These are phyloP conservation scores for Pherbina coryleti DNA, from an alignment of 2,888 invertebrate genomes.

Conservation along the genomic window DNA sequence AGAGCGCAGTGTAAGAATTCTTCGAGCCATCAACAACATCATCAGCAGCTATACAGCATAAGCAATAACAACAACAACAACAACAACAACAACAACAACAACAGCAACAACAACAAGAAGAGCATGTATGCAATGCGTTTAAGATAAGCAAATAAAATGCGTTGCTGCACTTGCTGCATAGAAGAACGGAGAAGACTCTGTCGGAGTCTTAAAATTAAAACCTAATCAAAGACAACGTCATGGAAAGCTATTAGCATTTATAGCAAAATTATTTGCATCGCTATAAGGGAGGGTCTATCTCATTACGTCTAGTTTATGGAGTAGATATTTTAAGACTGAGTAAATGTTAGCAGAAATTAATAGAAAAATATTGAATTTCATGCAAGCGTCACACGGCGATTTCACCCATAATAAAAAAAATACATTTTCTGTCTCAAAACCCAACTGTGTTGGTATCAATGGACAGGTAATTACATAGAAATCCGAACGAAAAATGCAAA, in stretches of 20 bases:
- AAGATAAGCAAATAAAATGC: slow-evolving; percentile 36
- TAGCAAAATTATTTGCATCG: not conserved
- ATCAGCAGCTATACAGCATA: not conserved
- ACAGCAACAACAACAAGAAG: too few relatives aligned
- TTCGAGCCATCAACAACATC: not conserved
- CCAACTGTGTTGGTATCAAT: too few relatives aligned
- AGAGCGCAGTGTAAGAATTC: slow-evolving; percentile 6
- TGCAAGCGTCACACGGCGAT: too few relatives aligned
- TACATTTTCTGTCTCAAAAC: too few relatives aligned
- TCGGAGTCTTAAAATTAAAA: not conserved
- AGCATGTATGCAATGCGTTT: slow-evolving; percentile 13
- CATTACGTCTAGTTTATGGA: too few relatives aligned
- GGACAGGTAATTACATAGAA: too few relatives aligned
- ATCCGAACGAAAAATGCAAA: too few relatives aligned
- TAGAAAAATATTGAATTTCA: too few relatives aligned
- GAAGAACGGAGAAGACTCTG: not conserved
- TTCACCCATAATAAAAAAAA: too few relatives aligned
- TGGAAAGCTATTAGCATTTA: not conserved
- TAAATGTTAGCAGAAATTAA: too few relatives aligned
- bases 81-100: not conserved
- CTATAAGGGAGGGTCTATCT: too few relatives aligned
- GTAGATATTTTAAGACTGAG: too few relatives aligned
- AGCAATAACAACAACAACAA: not conserved
- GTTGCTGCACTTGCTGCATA: slow-evolving; percentile 21
- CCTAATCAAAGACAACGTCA: not conserved